Evolutionary conservation across 2,888 invertebrate species (phyloP), one percentile per base, ranked within the genome.

Genomic region (Cerastis leucographa): DNA sequence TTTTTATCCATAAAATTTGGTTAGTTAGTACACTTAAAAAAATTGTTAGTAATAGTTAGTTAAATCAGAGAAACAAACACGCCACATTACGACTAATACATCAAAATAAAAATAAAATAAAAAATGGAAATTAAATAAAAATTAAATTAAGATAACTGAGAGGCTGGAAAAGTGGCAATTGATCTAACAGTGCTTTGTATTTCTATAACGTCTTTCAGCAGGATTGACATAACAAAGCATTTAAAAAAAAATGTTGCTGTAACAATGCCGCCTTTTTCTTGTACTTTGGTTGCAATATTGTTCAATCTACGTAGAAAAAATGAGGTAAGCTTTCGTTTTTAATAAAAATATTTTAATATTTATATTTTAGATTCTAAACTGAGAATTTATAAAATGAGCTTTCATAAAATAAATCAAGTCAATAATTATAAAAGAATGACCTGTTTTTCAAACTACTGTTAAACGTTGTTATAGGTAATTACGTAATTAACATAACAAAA

Each of bases 401-500:
- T 64, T 59, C 9, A 59, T 29, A 14, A 17, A 64, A 64, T 14
- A 64, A 64, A 42, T 42, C 42, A 64, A 64, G 17, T 17, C 40
- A 65, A 19, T 14, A n/a, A n/a, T 9, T 5, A 46, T 25, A 59
- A 66, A 19, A 62, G 9, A 0, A 44, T 62, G 2, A 61, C 7
- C 42, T 44, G 35, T 49, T 75, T 81, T 35, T 2, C 25, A 62
- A 54, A 9, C 7, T 19, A 54, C 5, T n/a, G 2, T 22, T 6
- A 35, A 17, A 44, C 25, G 54, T 14, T 44, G 40, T 56, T 19
- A 14, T 2, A 29, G 25, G 46, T 46, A 56, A 2, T 5, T 73
- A 51, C 25, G n/a, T 74, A 72, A 81, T 83, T 81, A 75, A 42
- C n/a, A 11, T 75, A 81, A 85, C 62, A 51, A 9, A 66, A 75